Evolutionary conservation across 2,888 invertebrate species (phyloP).

Genomic region (Agrotis exclamationis): DNA sequence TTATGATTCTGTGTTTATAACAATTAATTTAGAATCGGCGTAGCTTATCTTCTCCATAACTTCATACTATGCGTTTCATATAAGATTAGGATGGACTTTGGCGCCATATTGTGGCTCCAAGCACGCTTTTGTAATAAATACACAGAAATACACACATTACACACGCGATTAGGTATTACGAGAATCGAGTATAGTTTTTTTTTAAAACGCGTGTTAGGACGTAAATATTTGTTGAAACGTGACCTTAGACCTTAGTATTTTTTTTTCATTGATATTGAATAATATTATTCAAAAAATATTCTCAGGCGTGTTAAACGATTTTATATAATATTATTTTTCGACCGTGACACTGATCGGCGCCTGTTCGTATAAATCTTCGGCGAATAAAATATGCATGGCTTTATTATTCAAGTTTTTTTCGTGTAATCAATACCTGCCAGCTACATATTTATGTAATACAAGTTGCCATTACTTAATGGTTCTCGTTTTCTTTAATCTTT

Average conservation of each 20-base stretch:
- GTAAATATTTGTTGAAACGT: background rate
- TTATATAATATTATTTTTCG: slow-evolving; percentile 34
- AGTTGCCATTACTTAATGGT: slow-evolving; percentile 14
- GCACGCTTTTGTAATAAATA: background rate
- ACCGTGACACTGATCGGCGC: slow-evolving; percentile 46
- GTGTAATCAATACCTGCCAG: slow-evolving; percentile 4
- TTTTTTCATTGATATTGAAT: slow-evolving; percentile 19
- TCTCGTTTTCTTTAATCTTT: slow-evolving; percentile 6
- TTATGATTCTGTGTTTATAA: too few relatives aligned
- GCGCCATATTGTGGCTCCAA: too few relatives aligned
- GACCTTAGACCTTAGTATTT: background rate
- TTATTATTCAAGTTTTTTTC: slow-evolving; percentile 28
- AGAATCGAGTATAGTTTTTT: background rate
- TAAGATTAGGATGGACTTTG: too few relatives aligned
- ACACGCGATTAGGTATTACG: too few relatives aligned
- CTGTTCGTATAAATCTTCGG: slow-evolving; percentile 33
- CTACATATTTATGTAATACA: slow-evolving; percentile 26
- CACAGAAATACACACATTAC: too few relatives aligned
- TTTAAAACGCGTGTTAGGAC: background rate
- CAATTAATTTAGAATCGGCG: too few relatives aligned
- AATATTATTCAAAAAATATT: slow-evolving; percentile 1
- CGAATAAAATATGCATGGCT: slow-evolving; percentile 29
- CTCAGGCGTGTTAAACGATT: background rate
- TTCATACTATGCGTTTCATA: too few relatives aligned
- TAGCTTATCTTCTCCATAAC: too few relatives aligned